These are phyloP conservation scores for Chironex yamaguchii DNA, from an alignment of 30 jellyfish, hydroid and myxozoan species.

Conservation along the genomic window DNA sequence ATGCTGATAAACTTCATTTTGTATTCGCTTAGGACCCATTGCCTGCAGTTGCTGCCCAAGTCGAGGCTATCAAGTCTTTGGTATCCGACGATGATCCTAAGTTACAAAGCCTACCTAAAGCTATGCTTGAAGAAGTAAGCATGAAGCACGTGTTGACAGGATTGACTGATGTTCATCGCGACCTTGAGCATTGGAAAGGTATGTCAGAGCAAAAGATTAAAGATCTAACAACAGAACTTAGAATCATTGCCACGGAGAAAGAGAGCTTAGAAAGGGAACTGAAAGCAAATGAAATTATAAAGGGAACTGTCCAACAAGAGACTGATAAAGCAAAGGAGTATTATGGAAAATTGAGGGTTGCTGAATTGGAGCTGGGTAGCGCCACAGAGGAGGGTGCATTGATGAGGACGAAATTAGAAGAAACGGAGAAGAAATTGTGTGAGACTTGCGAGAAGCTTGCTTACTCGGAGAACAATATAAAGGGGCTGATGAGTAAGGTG, in stretches of 20 bases:
- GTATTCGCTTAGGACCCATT: neutral
- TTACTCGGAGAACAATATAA: conserved; percentile 5
- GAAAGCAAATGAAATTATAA: neutral
- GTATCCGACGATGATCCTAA: neutral
- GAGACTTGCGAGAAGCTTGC: conserved; percentile 3
- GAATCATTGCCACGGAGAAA: neutral
- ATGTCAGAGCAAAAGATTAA: neutral
- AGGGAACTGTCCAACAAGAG: neutral
- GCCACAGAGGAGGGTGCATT: neutral
- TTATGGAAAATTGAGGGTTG: neutral
- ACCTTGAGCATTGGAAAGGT: neutral
- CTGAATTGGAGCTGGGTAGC: neutral
- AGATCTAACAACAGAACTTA: neutral
- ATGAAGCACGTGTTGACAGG: neutral
- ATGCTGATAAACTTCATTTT: too few relatives aligned
- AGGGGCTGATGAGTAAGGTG: conserved; percentile 8
- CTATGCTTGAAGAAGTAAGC: neutral
- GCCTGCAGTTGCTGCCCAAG: neutral
- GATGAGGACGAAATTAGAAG: neutral
- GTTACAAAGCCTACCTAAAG: neutral
- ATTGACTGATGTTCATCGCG: neutral
- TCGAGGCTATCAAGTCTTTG: neutral
- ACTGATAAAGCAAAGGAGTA: neutral
- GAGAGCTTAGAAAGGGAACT: neutral
- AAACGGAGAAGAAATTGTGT: neutral